phyloP scores from a whole-genome alignment of 2,797 vertebrate genomes.

The Dallia pectoralis region DNA sequence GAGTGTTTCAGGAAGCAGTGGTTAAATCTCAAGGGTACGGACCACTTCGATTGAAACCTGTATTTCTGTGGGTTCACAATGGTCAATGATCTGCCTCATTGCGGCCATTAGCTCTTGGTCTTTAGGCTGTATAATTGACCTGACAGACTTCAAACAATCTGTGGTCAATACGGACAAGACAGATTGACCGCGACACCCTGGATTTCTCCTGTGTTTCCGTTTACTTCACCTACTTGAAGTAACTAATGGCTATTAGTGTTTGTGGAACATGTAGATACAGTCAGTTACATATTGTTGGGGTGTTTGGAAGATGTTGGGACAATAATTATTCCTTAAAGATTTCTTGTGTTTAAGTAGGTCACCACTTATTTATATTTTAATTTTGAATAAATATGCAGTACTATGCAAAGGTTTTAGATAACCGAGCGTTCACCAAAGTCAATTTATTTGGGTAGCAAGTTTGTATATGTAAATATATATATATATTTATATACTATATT shows the following conservation, averaged over 20 bases:
- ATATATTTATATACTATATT: no score
- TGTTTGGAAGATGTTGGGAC: no score
- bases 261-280: no score
- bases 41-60: background rate
- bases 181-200: background rate
- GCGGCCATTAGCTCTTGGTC: background rate
- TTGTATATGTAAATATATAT: no score
- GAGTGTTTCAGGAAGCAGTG: conserved; percentile 1
- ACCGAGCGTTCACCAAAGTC: no score
- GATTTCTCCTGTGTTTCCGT: background rate
- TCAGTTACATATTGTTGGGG: no score
- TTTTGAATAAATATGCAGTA: no score
- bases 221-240: conserved; percentile 15
- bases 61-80: conserved; percentile 2
- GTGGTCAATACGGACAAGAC: conserved; percentile 2
- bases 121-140: background rate
- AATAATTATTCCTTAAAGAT: no score
- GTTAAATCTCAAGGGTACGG: background rate
- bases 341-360: no score
- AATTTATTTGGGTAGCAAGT: no score
- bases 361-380: no score
- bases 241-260: background rate
- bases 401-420: no score
- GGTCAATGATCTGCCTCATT: background rate
- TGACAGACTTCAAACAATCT: conserved; percentile 1